Evolutionary conservation across 1,140 invertebrate genomes (phyloP), one percentile per base, ranked within the genome.

Genomic region (Diuraphis noxia): DNA sequence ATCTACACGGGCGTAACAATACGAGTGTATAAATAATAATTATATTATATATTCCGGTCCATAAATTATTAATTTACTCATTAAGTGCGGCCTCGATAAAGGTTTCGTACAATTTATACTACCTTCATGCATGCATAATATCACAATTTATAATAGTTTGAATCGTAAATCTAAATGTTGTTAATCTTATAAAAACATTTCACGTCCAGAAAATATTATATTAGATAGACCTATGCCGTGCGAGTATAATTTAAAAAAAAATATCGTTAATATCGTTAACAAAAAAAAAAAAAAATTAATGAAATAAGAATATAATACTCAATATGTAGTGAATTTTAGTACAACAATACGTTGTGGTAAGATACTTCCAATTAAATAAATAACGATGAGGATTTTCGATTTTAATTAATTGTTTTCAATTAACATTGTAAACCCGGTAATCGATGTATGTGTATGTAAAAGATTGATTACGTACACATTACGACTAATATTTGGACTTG

Each of bases 31-130:
- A 72, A 72, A 72, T 72, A 72, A 72, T 72, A 72, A 72, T 72
- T 72, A n/a, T 72, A 72, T 72, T 72, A 72, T 72, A 72, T 72
- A 72, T 72, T 72, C 56, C 56, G 56, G 56, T 72, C 30, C 56
- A 72, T 72, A 72, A 72, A 72, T 72, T n/a, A 72, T n/a, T 72
- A 72, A 72, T 72, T 72, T 72, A 72, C 56, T 72, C 56, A 63
- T 63, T 63, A 63, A 63, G 56, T 63, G 56, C 30, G 30, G 10
- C 56, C 56, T 30, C 56, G 56, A 63, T 63, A 72, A 72, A n/a
- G 56, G 56, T 72, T 72, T 72, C n/a, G 13, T 72, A n/a, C 56
- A 72, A n/a, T 72, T 72, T 72, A 72, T 72, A 72, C 56, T 72
- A 72, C 56, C 56, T 72, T 72, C 56, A 72, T n/a, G 56, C n/a